Percentiles rank a stretch among this genome's conserved stretches.
Evolutionary conservation across 30 jellyfish, hydroid and myxozoan species (phyloP).

Genomic region (Turritopsis rubra): DNA sequence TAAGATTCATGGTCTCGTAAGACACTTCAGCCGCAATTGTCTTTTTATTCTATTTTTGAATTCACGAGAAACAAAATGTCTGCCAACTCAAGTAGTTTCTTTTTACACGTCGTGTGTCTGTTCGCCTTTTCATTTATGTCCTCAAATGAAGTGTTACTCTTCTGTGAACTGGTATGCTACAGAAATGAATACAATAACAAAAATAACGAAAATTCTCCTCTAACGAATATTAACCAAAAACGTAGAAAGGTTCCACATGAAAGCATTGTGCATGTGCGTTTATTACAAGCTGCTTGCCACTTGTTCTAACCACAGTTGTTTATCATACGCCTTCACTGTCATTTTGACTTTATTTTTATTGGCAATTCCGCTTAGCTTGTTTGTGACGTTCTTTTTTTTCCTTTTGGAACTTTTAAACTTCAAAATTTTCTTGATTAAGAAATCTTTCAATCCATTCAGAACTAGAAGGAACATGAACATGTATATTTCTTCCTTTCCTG

Average conservation of each 20-base stretch:
- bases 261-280: neutral
- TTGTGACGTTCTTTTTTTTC: neutral
- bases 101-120: neutral
- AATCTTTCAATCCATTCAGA: neutral
- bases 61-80: neutral
- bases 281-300: neutral
- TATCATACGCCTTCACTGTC: neutral
- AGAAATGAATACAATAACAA: neutral
- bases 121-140: neutral
- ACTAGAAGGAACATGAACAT: too few relatives aligned
- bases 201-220: neutral
- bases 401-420: neutral
- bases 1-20: neutral
- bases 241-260: neutral
- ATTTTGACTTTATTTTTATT: neutral
- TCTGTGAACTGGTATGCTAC: neutral
- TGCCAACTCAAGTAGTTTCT: neutral
- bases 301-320: neutral
- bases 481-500: neutral
- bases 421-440: too few relatives aligned
- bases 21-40: neutral
- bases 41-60: neutral
- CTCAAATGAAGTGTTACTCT: neutral
- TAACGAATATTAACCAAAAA: too few relatives aligned
- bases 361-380: neutral